Percentiles rank a stretch among this genome's conserved stretches.
phyloP scores from a whole-genome alignment of 2,113 vertebrate species.

The Brachypteracias leptosomus region DNA sequence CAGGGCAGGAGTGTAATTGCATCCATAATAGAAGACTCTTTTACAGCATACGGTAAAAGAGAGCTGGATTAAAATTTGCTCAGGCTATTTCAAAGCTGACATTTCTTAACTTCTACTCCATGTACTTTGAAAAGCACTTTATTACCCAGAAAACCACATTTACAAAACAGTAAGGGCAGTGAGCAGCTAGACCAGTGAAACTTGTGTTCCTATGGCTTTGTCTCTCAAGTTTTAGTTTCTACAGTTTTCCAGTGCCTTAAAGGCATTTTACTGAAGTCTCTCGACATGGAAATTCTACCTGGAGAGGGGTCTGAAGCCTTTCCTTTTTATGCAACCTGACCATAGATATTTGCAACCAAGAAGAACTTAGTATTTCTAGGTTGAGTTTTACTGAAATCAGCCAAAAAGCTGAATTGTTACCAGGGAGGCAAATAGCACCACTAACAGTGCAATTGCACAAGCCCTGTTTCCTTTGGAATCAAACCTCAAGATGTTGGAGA shows the following conservation, averaged over 20 bases:
- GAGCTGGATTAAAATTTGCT: background rate
- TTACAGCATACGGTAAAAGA: background rate
- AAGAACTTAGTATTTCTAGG: too few relatives aligned
- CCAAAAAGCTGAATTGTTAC: background rate
- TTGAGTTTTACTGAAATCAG: background rate
- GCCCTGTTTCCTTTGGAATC: background rate
- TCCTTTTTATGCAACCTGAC: background rate
- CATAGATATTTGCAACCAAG: too few relatives aligned
- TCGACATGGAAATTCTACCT: background rate
- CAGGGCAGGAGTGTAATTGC: background rate
- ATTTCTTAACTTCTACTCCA: background rate
- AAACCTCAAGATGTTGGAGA: background rate
- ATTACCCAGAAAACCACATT: background rate
- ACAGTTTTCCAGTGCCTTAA: background rate
- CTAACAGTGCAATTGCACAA: background rate
- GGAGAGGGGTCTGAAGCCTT: background rate
- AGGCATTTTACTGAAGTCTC: background rate
- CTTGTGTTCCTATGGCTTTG: background rate
- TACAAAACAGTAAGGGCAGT: background rate
- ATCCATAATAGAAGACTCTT: background rate
- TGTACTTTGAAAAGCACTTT: background rate
- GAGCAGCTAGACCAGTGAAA: background rate
- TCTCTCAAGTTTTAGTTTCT: background rate
- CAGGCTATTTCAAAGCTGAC: background rate
- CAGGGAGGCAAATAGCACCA: background rate